A percentile compares a stretch with the other conserved stretches of the same genome.
These are phyloP conservation scores for Phyllotreta cruciferae DNA, from an alignment of 2,888 invertebrate genomes.

Conservation along the genomic window DNA sequence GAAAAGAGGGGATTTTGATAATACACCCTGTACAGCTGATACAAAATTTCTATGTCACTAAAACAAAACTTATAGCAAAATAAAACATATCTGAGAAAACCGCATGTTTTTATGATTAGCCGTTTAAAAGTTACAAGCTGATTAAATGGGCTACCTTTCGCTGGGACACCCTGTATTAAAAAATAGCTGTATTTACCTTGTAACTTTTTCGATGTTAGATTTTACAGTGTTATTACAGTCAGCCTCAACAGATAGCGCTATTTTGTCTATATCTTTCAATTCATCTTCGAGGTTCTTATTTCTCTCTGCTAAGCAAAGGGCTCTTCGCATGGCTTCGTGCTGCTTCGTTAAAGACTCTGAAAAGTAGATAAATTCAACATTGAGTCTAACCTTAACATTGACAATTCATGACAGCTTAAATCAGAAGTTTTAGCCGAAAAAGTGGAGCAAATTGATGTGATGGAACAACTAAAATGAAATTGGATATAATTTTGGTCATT, in stretches of 20 bases:
- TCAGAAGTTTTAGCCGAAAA: not conserved
- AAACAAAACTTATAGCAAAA: too few species aligned
- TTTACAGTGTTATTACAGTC: constrained; percentile 76
- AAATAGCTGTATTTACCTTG: constrained; percentile 54
- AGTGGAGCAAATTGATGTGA: not conserved
- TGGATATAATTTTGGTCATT: constrained; percentile 26
- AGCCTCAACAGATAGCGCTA: constrained; percentile 77
- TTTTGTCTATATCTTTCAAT: constrained; percentile 74
- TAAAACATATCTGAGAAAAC: too few species aligned
- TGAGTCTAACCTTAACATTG: not conserved
- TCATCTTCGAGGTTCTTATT: constrained; percentile 76
- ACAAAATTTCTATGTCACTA: too few species aligned
- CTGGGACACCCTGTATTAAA: too few species aligned
- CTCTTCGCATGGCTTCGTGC: constrained; percentile 83
- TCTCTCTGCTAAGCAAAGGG: constrained; percentile 75
- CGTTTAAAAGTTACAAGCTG: too few species aligned
- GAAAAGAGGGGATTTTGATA: too few species aligned
- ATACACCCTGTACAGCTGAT: too few species aligned
- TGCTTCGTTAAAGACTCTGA: constrained; percentile 69
- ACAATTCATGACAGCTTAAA: not conserved
- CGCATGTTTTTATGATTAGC: too few species aligned
- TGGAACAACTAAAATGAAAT: constrained; percentile 13
- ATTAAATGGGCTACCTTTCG: too few species aligned
- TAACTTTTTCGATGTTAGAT: constrained; percentile 64
- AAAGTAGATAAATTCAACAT: too few species aligned